These are phyloP conservation scores for Notocelia uddmanniana DNA, from an alignment of 2,888 invertebrate genomes.

Conservation along the genomic window DNA sequence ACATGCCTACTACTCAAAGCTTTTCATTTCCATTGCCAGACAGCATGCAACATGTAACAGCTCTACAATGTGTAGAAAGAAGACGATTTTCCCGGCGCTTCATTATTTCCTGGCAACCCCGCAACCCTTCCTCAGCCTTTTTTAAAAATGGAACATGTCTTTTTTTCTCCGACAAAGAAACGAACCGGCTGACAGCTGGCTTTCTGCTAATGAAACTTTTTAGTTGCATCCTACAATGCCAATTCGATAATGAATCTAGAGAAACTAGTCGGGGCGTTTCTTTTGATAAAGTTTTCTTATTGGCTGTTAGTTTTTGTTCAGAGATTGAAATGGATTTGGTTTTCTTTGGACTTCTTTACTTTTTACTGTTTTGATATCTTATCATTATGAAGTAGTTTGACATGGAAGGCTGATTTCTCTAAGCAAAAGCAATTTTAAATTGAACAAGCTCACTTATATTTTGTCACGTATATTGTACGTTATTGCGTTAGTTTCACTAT, in stretches of 20 bases:
- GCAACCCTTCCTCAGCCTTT: slow-evolving; percentile 69
- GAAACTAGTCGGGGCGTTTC: slow-evolving; percentile 39
- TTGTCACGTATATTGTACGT: no score
- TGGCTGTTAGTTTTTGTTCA: slow-evolving; percentile 37
- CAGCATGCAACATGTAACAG: slow-evolving; percentile 34
- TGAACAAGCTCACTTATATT: no score
- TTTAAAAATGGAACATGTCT: slow-evolving; percentile 72
- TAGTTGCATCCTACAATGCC: slow-evolving; percentile 59
- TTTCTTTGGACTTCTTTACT: slow-evolving; percentile 16
- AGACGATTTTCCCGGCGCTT: slow-evolving; percentile 55
- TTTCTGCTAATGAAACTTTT: slow-evolving; percentile 75
- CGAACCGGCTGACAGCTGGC: slow-evolving; percentile 59
- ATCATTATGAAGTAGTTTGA: slow-evolving; percentile 7
- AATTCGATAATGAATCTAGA: slow-evolving; percentile 62
- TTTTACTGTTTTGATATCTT: background rate
- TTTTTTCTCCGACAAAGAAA: slow-evolving; percentile 68
- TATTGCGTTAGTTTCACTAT: no score
- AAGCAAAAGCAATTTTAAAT: no score
- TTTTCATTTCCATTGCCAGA: slow-evolving; percentile 41
- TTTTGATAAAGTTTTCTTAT: slow-evolving; percentile 34
- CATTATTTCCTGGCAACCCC: slow-evolving; percentile 65
- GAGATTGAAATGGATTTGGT: slow-evolving; percentile 38
- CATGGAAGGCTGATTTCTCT: background rate
- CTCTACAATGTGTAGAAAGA: slow-evolving; percentile 30
- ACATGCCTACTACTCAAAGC: slow-evolving; percentile 16